Percentiles rank a stretch among this genome's conserved stretches.
These are phyloP conservation scores for Sinhomidia bicolor DNA, from an alignment of 2,888 invertebrate species.

Conservation along the genomic window DNA sequence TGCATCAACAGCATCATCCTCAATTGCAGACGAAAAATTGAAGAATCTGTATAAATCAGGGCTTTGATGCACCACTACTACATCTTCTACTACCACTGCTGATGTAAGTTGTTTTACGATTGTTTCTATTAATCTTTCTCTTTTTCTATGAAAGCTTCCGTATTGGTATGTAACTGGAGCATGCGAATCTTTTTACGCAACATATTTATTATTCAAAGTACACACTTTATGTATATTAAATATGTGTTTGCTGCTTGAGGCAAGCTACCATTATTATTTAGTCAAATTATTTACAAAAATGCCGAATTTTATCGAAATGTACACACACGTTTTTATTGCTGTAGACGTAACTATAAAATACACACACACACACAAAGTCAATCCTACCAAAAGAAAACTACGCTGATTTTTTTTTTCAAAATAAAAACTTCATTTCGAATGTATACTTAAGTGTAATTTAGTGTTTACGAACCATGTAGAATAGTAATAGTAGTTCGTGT, in stretches of 20 bases:
- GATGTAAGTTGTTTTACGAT: conserved; percentile 66
- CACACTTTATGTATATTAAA: background rate
- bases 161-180: conserved; percentile 25
- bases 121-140: conserved; percentile 27
- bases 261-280: conserved; percentile 30
- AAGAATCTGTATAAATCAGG: conserved; percentile 11
- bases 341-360: background rate
- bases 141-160: conserved; percentile 42
- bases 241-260: background rate
- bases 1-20: conserved; percentile 1
- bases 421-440: no score
- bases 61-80: conserved; percentile 42
- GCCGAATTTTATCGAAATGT: conserved; percentile 33
- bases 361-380: background rate
- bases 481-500: conserved; percentile 17
- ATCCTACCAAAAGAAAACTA: background rate
- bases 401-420: conserved; percentile 40
- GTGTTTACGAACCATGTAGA: conserved; percentile 70
- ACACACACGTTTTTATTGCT: background rate
- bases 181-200: background rate
- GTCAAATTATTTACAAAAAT: conserved; percentile 47
- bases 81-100: background rate
- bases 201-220: background rate
- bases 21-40: background rate
- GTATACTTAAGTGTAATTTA: conserved; percentile 67